Evolutionary conservation across 2,888 invertebrate genomes (phyloP).

Genomic region (Tinea semifulvella): DNA sequence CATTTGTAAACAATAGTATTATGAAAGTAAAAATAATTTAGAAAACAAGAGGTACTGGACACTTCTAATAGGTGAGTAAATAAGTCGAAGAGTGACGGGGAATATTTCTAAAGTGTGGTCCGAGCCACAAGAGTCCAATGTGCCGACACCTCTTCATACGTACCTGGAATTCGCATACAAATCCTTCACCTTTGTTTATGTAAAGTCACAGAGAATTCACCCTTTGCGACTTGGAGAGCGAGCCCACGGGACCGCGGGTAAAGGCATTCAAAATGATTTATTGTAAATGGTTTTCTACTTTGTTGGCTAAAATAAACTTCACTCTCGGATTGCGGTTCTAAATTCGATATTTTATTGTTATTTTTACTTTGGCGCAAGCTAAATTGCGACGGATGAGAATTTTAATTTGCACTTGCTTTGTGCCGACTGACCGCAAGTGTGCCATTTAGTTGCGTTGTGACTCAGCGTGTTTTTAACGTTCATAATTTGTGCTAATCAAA

Average conservation of each 20-base stretch:
- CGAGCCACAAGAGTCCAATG: conserved; percentile 8
- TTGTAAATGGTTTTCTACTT: conserved; percentile 68
- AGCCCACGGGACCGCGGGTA: conserved; percentile 44
- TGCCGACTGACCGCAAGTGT: conserved; percentile 21
- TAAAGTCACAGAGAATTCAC: conserved; percentile 64
- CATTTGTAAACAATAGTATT: neutral
- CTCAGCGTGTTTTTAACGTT: conserved; percentile 7
- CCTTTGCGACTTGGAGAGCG: conserved; percentile 56
- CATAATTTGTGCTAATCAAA: neutral
- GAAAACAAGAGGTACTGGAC: neutral
- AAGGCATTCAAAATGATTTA: conserved; percentile 67
- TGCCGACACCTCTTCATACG: conserved; percentile 14
- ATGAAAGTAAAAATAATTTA: conserved; percentile 1
- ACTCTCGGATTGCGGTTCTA: conserved; percentile 53
- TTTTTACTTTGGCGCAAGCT: conserved; percentile 43
- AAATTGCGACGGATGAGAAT: conserved; percentile 33
- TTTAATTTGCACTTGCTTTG: conserved; percentile 48
- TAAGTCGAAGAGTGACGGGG: conserved; percentile 7
- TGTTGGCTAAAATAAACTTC: conserved; percentile 64
- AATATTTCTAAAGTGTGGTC: conserved; percentile 12
- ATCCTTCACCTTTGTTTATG: conserved; percentile 65
- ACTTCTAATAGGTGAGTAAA: conserved; percentile 12
- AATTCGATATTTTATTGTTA: conserved; percentile 58
- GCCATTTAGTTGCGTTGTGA: conserved; percentile 2
- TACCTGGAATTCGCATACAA: conserved; percentile 56